These are phyloP conservation scores for Cassiopea andromeda DNA, from an alignment of 30 jellyfish, hydroid and myxozoan species.

Conservation along the genomic window DNA sequence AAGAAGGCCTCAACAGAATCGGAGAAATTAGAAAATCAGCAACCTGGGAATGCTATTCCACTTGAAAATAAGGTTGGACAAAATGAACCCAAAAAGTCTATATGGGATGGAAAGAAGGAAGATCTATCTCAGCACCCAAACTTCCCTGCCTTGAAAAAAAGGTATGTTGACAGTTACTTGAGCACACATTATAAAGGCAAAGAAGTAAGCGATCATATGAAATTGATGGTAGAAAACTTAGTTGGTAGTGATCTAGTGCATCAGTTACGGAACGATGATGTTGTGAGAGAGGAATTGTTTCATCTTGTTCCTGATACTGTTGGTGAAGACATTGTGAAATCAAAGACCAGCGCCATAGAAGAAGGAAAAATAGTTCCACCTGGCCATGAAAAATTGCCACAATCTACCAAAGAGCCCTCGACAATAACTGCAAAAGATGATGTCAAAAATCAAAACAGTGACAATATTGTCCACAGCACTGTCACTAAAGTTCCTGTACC, in stretches of 20 bases:
- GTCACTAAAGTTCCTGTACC: background rate
- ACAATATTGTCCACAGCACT: conserved; percentile 14
- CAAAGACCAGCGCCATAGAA: background rate
- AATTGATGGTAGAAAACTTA: conserved; percentile 44
- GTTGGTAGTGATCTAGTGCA: conserved; percentile 33
- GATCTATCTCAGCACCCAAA: conserved; percentile 52
- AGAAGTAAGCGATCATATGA: conserved; percentile 34
- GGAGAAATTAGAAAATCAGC: background rate
- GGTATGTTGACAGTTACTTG: conserved; percentile 34
- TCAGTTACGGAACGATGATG: conserved; percentile 26
- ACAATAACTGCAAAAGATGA: background rate
- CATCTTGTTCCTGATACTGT: background rate
- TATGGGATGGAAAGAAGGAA: background rate
- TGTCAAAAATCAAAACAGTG: background rate
- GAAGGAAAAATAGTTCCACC: background rate
- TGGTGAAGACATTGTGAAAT: background rate
- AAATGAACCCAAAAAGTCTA: background rate
- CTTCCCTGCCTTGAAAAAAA: conserved; percentile 29
- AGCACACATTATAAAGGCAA: conserved; percentile 21
- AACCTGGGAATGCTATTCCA: background rate
- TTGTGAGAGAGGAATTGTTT: conserved; percentile 25
- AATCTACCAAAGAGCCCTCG: background rate
- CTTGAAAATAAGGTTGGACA: background rate
- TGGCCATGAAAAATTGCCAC: background rate
- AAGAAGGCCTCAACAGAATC: background rate